phyloP scores from a whole-genome alignment of 2,797 vertebrate genomes.

The Galaxias olidus region DNA sequence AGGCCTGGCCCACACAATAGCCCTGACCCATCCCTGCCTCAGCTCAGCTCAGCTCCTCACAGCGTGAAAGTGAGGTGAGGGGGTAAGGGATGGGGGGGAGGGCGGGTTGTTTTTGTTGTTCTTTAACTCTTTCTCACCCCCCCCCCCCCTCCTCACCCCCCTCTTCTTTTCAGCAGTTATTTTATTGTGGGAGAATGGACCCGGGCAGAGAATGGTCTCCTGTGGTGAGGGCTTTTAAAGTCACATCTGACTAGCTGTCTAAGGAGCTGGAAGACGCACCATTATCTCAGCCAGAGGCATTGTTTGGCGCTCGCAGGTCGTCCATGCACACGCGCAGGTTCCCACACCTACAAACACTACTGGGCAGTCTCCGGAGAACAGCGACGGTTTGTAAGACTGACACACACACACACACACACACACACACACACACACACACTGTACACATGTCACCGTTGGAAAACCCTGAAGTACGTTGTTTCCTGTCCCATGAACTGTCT shows the following conservation, averaged over 20 bases:
- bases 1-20: slow-evolving; percentile 55
- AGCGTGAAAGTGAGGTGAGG: slow-evolving; percentile 49
- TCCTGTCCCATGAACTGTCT: too few species aligned
- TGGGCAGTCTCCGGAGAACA: too few species aligned
- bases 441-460: too few species aligned
- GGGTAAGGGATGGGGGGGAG: slow-evolving; percentile 1
- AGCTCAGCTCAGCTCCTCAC: slow-evolving; percentile 22
- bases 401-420: too few species aligned
- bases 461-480: too few species aligned
- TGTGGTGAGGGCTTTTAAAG: slow-evolving; percentile 55
- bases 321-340: background rate
- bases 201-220: slow-evolving; percentile 46
- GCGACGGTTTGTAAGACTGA: too few species aligned
- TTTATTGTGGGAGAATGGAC: slow-evolving; percentile 66
- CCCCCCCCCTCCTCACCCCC: too few species aligned
- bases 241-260: slow-evolving; percentile 69
- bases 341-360: background rate
- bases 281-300: too few species aligned
- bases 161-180: slow-evolving; percentile 53
- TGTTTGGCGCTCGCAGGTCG: too few species aligned
- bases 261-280: slow-evolving; percentile 48
- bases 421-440: too few species aligned
- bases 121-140: background rate
- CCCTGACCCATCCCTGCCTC: slow-evolving; percentile 51
- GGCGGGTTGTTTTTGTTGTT: slow-evolving; percentile 7